Conservation (phyloP, 1,140 invertebrate species). For the Aphelenchoides besseyi region DNA sequence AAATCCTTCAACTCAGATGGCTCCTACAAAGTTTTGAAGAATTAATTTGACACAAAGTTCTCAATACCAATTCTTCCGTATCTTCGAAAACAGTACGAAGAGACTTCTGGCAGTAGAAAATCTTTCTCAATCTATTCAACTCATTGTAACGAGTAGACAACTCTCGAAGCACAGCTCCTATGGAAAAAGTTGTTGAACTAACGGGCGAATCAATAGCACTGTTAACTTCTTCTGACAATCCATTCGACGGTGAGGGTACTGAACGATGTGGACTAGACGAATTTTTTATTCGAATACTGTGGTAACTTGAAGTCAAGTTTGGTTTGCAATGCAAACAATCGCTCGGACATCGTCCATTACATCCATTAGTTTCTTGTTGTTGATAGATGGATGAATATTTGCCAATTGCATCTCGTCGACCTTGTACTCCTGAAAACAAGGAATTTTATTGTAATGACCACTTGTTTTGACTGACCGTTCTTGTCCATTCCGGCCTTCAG, state of each 20-base stretch:
- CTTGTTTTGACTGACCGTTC: too few species aligned
- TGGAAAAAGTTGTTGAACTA: neutral
- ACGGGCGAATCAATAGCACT: constrained; percentile 5
- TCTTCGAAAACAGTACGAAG: constrained; percentile 27
- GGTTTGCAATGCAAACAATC: constrained; percentile 10
- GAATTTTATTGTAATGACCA: too few species aligned
- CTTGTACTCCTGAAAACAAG: constrained; percentile 57
- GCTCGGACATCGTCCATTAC: neutral
- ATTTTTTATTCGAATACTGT: constrained; percentile 1
- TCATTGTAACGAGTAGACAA: constrained; percentile 29
- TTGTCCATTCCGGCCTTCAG: constrained; percentile 47
- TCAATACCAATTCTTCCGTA: constrained; percentile 24
- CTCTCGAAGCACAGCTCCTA: constrained; percentile 35
- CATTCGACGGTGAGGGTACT: constrained; percentile 15
- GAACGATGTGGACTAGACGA: constrained; percentile 28
- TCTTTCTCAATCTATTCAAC: constrained; percentile 39
- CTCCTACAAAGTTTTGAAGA: constrained; percentile 27
- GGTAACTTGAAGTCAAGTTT: constrained; percentile 8
- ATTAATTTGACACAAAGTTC: too few species aligned
- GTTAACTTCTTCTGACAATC: constrained; percentile 20
- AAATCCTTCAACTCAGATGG: constrained; percentile 33
- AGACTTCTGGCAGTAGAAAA: constrained; percentile 42
- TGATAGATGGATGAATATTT: constrained; percentile 48
- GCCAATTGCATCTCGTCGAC: constrained; percentile 54
- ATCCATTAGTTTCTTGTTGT: constrained; percentile 40